Evolutionary conservation across 1,140 invertebrate genomes (phyloP).

Genomic region (Brachionus koreanus): DNA sequence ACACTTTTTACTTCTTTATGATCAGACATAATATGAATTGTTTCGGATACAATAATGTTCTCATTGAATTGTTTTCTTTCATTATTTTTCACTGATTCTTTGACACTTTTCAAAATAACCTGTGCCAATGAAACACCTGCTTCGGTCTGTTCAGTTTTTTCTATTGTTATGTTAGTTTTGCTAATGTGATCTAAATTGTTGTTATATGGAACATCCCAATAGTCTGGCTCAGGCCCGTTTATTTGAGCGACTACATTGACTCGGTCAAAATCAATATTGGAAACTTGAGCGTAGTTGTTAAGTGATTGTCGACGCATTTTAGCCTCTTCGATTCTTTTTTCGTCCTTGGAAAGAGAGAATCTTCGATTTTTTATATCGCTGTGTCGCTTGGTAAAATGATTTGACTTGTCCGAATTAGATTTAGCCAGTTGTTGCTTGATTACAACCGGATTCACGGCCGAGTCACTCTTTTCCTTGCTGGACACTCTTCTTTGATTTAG

Average conservation of each 20-base stretch:
- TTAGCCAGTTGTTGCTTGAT: neutral
- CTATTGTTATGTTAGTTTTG: neutral
- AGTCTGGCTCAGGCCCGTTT: neutral
- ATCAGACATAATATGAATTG: neutral
- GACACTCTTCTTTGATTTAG: constrained; percentile 18
- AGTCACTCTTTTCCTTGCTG: neutral
- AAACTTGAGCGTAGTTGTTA: neutral
- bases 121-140: neutral
- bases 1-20: constrained; percentile 7
- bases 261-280: neutral
- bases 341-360: neutral
- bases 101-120: constrained; percentile 12
- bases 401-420: neutral
- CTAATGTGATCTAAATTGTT: neutral
- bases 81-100: neutral
- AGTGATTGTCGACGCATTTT: neutral
- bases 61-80: neutral
- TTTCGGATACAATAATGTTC: neutral
- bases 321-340: neutral
- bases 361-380: neutral
- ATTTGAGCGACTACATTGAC: neutral
- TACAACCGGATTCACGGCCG: neutral
- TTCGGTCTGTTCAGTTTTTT: neutral
- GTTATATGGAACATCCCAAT: constrained; percentile 13
- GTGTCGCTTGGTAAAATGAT: neutral